Base-by-base conservation (phyloP, 2,888 invertebrate genomes). In the Cylloceria caligata region DNA sequence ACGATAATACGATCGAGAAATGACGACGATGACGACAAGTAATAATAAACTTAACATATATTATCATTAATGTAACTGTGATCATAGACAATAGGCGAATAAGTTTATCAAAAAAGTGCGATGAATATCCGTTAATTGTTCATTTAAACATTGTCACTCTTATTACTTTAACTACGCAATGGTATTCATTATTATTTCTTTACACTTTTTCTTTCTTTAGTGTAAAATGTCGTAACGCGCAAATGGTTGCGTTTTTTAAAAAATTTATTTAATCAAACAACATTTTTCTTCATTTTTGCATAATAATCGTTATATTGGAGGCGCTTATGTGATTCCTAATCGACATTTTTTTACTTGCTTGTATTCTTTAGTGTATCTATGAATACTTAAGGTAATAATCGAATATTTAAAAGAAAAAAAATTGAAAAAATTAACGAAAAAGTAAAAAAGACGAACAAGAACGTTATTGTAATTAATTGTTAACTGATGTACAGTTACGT, bases 1-100 rank as follows among this genome's bases (percentile, higher is more conserved):
- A 89, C 84, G 81, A 83, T 84, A 76, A 84, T 79, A 85, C 71
- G 84, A 67, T 75, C 55, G 67, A 11, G 21, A n/a, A 21, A 49
- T 11, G 52, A 13, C 24, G 52, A 86, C 72, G 73, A 83, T 86
- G 85, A 88, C 85, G 86, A 88, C 85, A 90, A 89, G 88, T 89
- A 88, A 89, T 47, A 47, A n/a, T 47, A 16, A 47, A 47, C n/a
- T n/a, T n/a, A n/a, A 86, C 83, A 87, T 87, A 86, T 87, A 89
- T 89, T 89, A 90, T 88, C 80, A 88, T 90, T 86, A 90, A 89
- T 92, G 89, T 92, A 92, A 91, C 92, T 92, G 92, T 92, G 92
- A 92, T 92, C 90, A 89, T 92, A 92, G 91, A 86, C 83, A 88
- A 89, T 92, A 92, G 90, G 88, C 85, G 85, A 87, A 86, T 90